phyloP scores from a whole-genome alignment of 1,140 invertebrate species.

The Ceratina australensis region DNA sequence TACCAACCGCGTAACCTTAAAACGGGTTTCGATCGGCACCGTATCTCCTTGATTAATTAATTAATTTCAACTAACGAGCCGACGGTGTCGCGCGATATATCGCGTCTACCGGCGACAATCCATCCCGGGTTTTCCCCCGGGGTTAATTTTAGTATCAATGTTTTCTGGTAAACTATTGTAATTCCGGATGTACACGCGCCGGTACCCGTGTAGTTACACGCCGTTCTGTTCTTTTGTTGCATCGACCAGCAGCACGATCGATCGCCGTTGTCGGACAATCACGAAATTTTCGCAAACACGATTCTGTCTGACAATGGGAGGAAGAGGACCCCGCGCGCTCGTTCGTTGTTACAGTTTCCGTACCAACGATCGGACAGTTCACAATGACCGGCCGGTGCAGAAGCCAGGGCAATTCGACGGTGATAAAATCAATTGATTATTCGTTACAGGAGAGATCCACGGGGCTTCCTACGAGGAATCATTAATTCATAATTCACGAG shows the following conservation, averaged over 20 bases:
- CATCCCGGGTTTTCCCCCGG: background rate
- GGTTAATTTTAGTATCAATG: conserved; percentile 51
- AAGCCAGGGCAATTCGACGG: background rate
- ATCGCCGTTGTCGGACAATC: conserved; percentile 25
- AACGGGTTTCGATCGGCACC: too few species aligned
- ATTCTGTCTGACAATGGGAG: background rate
- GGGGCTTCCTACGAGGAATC: too few species aligned
- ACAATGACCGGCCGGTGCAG: conserved; percentile 12
- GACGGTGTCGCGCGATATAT: background rate
- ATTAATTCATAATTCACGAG: too few species aligned
- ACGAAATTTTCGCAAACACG: conserved; percentile 43
- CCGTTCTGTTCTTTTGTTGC: conserved; percentile 29
- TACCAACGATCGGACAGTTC: too few species aligned
- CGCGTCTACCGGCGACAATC: background rate
- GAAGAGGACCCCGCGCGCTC: too few species aligned
- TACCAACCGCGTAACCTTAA: too few species aligned
- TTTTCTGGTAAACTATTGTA: conserved; percentile 46
- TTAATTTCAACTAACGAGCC: too few species aligned
- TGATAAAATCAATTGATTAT: background rate
- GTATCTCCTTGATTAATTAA: too few species aligned
- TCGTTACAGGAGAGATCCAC: conserved; percentile 6
- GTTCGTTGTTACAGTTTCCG: too few species aligned
- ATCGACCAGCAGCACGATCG: conserved; percentile 2
- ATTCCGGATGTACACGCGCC: conserved; percentile 1
- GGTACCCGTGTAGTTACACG: too few species aligned